These are phyloP conservation scores for Aporophyla lueneburgensis DNA, from an alignment of 2,888 invertebrate genomes.

Conservation along the genomic window DNA sequence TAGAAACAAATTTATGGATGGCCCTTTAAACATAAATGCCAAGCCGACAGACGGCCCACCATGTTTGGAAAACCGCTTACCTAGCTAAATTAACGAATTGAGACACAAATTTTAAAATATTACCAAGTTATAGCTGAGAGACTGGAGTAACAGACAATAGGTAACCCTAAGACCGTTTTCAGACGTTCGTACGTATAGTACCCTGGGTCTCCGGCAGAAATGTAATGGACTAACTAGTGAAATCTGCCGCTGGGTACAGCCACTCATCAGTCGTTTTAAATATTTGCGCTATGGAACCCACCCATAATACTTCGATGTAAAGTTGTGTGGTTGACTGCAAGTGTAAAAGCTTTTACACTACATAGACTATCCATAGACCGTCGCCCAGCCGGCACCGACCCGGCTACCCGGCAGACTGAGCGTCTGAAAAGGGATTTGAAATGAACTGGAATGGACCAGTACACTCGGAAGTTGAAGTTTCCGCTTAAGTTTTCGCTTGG, in stretches of 20 bases:
- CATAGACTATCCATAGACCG: neutral
- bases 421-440: slow-evolving; percentile 23
- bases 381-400: slow-evolving; percentile 3
- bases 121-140: neutral
- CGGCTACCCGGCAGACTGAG: slow-evolving; percentile 5
- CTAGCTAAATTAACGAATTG: neutral
- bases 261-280: neutral
- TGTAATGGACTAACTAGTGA: neutral
- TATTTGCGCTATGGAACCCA: neutral
- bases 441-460: slow-evolving; percentile 51
- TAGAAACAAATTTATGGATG: too few species aligned
- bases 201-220: neutral
- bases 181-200: neutral
- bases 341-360: slow-evolving; percentile 3
- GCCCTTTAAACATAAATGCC: too few species aligned
- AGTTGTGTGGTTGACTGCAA: neutral
- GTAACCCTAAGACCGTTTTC: neutral
- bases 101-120: neutral
- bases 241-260: neutral
- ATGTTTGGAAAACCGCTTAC: too few species aligned
- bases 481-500: slow-evolving; percentile 39
- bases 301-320: neutral
- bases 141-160: slow-evolving; percentile 6
- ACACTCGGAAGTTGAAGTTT: slow-evolving; percentile 47
- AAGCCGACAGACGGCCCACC: too few species aligned